phyloP scores from a whole-genome alignment of 1,140 invertebrate genomes.

The Drosophila insularis region DNA sequence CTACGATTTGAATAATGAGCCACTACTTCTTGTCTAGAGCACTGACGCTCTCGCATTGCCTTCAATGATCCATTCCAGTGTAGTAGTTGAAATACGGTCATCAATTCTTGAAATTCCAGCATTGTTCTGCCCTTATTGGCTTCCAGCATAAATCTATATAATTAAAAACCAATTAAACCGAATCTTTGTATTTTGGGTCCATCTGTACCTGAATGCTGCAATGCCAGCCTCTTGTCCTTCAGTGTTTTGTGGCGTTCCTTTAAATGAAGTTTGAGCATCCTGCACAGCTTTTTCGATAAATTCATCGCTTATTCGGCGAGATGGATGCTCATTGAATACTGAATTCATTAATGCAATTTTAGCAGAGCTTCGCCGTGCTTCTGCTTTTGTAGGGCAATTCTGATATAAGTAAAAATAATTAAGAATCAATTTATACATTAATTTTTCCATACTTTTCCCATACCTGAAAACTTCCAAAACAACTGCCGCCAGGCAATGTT shows the following conservation, averaged over 20 bases:
- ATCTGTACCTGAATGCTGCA: constrained; percentile 90
- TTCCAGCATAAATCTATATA: constrained; percentile 92
- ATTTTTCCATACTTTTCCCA: neutral
- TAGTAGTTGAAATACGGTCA: constrained; percentile 97
- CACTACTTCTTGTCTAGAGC: constrained; percentile 97
- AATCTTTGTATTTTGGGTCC: neutral
- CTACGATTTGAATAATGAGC: constrained; percentile 95
- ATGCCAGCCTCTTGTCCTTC: constrained; percentile 93
- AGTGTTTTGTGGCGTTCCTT: constrained; percentile 86
- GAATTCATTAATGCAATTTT: constrained; percentile 99
- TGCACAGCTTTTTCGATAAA: constrained; percentile 96
- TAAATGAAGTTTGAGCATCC: constrained; percentile 90
- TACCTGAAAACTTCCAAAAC: constrained; percentile 97
- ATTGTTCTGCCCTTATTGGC: constrained; percentile 96
- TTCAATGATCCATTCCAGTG: constrained; percentile 98
- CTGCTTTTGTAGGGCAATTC: constrained; percentile 97
- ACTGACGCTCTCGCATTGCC: constrained; percentile 95
- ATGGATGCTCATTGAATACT: constrained; percentile 97
- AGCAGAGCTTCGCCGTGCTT: constrained; percentile 95
- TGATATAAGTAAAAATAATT: constrained; percentile 67
- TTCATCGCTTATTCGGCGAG: constrained; percentile 94
- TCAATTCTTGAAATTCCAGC: constrained; percentile 97
- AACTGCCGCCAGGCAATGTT: constrained; percentile 96
- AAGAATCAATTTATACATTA: neutral
- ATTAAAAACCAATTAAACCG: neutral